A percentile compares a stretch with the other conserved stretches of the same genome.
These are phyloP conservation scores for Meghimatium bilineatum DNA, from an alignment of 2,888 invertebrate genomes.

Conservation along the genomic window DNA sequence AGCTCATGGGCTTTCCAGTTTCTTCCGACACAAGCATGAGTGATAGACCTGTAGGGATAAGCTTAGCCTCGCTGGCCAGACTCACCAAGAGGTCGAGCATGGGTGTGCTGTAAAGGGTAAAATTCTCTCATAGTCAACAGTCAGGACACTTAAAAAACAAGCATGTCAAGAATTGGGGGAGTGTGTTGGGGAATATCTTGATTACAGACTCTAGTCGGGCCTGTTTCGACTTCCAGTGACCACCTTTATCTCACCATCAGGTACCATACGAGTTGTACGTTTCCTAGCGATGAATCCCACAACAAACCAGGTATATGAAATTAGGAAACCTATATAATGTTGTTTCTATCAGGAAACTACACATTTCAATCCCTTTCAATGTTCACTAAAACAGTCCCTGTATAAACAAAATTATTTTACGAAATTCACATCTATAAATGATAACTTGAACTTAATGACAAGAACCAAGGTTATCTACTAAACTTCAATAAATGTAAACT, in stretches of 20 bases:
- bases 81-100: constrained; percentile 88
- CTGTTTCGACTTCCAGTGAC: not conserved
- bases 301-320: no score
- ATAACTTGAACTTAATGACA: no score
- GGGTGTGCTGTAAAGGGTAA: constrained; percentile 81
- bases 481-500: no score
- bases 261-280: no score
- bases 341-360: no score
- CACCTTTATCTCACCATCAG: not conserved
- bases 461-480: no score
- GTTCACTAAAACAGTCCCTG: no score
- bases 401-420: no score
- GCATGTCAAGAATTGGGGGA: not conserved
- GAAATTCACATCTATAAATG: no score
- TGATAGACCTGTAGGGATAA: constrained; percentile 83
- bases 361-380: no score
- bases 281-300: no score
- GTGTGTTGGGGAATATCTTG: not conserved
- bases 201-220: not conserved
- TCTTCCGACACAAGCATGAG: constrained; percentile 82
- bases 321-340: no score
- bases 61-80: constrained; percentile 83
- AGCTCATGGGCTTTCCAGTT: constrained; percentile 80
- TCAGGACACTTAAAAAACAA: not conserved
- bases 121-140: not conserved